Base-by-base conservation (phyloP, 2,888 invertebrate genomes). In the Oligia fasciuncula region DNA sequence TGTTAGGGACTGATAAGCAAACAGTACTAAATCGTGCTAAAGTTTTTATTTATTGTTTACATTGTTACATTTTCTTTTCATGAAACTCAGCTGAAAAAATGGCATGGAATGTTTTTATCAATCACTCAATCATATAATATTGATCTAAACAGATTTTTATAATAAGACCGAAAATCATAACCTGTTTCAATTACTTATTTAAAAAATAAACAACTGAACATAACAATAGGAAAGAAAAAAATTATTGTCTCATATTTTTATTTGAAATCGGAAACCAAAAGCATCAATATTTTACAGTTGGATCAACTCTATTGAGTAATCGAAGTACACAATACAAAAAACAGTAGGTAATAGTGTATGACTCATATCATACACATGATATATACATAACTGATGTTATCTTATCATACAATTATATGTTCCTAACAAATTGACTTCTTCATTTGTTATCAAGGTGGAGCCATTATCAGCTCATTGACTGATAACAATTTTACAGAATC, bases 321-420 rank as follows among this genome's bases (percentile, higher is more conserved):
- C 13, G 0, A 49, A 57, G 69, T 66, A 79, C 51, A 60, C 63
- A 60, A 60, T 5, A 60, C 5, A 83, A 29, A 69, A 69, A 54
- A 60, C 73, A 60, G 85, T 77, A 49, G 43, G 84, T 63, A 51
- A 68, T 63, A 66, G 6, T 14, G 40, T 68, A 77, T 84, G 84
- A 84, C 40, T 86, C 86, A 86, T 60, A 73, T 67, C 43, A 63
- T 35, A 71, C 35, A 81, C 43, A 68, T 73, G 54, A 67, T 70
- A 66, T 70, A 66, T 14, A 65, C 43, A 40, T 68, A 74, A 75
- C 49, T 40, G 35, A 13, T 60, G 13, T 57, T 84, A 87, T 87
- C 90, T 88, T 88, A 89, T 89, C 89, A 75, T 68, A 62, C 51
- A 80, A 88, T 84, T 89, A 84, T 70, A 79, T 76, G 73, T 79